Percentiles rank a stretch among this genome's conserved stretches.
phyloP scores from a whole-genome alignment of 2,797 vertebrate species.

The Scarus forsteni region DNA sequence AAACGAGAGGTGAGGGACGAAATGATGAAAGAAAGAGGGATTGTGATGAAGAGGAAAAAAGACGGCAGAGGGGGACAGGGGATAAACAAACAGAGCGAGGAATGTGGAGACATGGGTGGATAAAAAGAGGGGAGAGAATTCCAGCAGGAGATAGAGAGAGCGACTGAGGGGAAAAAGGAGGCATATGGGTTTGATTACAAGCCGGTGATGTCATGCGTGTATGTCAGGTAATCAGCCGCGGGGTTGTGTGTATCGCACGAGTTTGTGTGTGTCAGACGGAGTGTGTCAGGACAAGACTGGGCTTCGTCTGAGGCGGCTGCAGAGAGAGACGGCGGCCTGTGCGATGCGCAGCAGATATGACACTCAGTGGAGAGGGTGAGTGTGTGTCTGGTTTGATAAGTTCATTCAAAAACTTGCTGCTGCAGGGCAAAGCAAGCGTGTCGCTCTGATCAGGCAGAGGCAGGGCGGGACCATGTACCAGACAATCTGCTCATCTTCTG shows the following conservation, averaged over 20 bases:
- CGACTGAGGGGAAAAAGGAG: conserved; percentile 14
- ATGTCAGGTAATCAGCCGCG: conserved; percentile 76
- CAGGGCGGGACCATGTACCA: neutral
- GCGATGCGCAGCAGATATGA: conserved; percentile 30
- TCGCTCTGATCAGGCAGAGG: neutral
- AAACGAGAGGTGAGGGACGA: neutral
- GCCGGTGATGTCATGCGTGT: conserved; percentile 70
- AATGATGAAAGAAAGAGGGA: neutral
- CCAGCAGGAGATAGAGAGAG: conserved; percentile 30
- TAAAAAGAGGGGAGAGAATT: conserved; percentile 32
- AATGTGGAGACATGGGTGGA: conserved; percentile 33
- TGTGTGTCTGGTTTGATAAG: conserved; percentile 21
- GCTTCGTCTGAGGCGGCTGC: conserved; percentile 26
- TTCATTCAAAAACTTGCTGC: neutral
- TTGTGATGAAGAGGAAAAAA: neutral
- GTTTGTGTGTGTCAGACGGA: conserved; percentile 54
- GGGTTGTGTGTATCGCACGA: conserved; percentile 43
- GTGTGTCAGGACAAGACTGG: conserved; percentile 45
- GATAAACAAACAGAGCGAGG: conserved; percentile 31
- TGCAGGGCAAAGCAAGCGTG: conserved; percentile 5
- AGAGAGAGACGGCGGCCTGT: conserved; percentile 3
- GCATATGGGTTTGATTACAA: conserved; percentile 71
- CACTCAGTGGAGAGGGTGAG: conserved; percentile 18
- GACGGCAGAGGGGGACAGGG: neutral
- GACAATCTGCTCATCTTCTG: no score